Percentiles rank a stretch among this genome's conserved stretches.
Evolutionary conservation across 2,888 invertebrate genomes (phyloP).

Genomic region (Suillia variegata): DNA sequence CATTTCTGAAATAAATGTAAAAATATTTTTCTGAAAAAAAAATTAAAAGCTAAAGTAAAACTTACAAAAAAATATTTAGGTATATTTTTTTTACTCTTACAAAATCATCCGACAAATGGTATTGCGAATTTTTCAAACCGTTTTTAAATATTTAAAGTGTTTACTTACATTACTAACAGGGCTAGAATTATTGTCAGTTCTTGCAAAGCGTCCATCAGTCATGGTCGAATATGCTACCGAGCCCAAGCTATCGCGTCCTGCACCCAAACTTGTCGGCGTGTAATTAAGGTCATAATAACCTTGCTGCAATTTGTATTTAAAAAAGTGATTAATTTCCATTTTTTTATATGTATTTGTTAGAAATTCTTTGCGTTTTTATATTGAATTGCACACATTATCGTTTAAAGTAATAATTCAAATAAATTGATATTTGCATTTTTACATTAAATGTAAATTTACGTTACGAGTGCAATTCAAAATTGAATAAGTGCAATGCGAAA

Average conservation of each 20-base stretch:
- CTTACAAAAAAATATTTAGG: too few relatives aligned
- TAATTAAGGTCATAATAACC: slow-evolving; percentile 76
- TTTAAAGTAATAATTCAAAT: too few relatives aligned
- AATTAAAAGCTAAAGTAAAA: too few relatives aligned
- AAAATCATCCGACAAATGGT: background rate
- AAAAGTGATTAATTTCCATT: too few relatives aligned
- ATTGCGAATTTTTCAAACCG: slow-evolving; percentile 2
- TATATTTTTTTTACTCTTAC: too few relatives aligned
- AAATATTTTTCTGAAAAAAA: background rate
- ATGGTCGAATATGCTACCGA: slow-evolving; percentile 73
- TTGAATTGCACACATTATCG: too few relatives aligned
- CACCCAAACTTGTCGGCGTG: slow-evolving; percentile 73
- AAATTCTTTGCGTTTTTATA: background rate
- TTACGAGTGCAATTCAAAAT: too few relatives aligned
- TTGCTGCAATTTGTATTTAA: slow-evolving; percentile 62
- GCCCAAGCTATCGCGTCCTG: slow-evolving; percentile 70
- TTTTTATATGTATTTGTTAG: slow-evolving; percentile 25
- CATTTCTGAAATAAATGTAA: background rate
- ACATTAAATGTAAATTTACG: too few relatives aligned
- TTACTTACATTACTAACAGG: slow-evolving; percentile 64
- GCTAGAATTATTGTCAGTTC: slow-evolving; percentile 80
- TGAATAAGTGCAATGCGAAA: too few relatives aligned
- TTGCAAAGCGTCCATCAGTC: slow-evolving; percentile 72
- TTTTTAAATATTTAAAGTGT: background rate
- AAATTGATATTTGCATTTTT: too few relatives aligned